Conservation (phyloP, 2,888 invertebrate species). For the Folsomia manolachei region DNA sequence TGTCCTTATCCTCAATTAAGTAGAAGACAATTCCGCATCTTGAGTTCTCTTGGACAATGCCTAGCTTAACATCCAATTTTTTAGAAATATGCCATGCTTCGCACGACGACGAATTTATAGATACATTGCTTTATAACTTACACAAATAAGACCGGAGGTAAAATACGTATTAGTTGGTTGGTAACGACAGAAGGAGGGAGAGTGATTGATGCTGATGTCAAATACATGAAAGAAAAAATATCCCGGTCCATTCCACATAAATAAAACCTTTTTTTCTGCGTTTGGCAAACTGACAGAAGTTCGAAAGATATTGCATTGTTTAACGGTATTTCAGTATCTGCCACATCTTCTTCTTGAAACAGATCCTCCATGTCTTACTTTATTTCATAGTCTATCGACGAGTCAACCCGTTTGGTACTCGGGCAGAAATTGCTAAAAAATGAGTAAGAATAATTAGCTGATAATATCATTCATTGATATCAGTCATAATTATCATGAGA, state of each 20-base stretch:
- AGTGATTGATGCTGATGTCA: neutral
- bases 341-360: neutral
- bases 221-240: neutral
- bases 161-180: neutral
- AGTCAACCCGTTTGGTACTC: neutral
- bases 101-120: neutral
- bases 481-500: too few relatives aligned
- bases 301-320: neutral
- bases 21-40: too few relatives aligned
- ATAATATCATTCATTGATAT: neutral
- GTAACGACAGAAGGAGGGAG: neutral
- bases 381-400: neutral
- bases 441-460: neutral
- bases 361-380: neutral
- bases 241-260: neutral
- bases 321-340: neutral
- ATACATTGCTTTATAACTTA: too few relatives aligned
- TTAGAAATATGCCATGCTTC: neutral
- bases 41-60: too few relatives aligned
- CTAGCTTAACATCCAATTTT: too few relatives aligned
- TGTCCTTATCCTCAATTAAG: too few relatives aligned
- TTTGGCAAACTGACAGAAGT: neutral
- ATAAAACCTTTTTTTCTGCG: neutral
- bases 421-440: too few relatives aligned
- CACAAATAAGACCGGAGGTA: neutral